Evolutionary conservation across 1,140 invertebrate species (phyloP), one percentile per base, ranked within the genome.

Genomic region (Mizuhopecten yessoensis): DNA sequence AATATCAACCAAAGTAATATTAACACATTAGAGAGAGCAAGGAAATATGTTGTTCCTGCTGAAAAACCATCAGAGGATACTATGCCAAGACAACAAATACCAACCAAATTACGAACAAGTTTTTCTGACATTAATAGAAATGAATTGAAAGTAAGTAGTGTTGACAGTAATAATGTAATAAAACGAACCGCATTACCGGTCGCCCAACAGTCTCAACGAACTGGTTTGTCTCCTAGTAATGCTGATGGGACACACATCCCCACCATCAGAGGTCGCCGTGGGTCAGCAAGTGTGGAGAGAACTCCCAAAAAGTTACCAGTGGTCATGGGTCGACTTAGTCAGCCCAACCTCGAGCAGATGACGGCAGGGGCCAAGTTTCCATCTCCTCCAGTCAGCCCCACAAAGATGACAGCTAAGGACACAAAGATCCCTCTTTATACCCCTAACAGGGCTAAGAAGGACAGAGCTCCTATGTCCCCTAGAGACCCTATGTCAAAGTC

Each of bases 381-480:
- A 0, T 88, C 90, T 17, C 91, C 89, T 87, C 91, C 91, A 87
- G 87, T 89, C 13, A 92, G 89, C 57, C 91, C 91, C 7, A 90
- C 91, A 42, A 88, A 90, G 23, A 88, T 34, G 39, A 90, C 87
- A 57, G 34, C 87, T 34, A 92, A 90, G 34, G 91, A 92, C 88
- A 92, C 91, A 23, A 92, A 92, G 89, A 92, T 92, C 1, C 91
- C 91, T 34, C 42, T 92, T 34, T 92, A 92, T 45, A 88, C 88
- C 34, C 91, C 91, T 15, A 34, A 36, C 34, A n/a, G 57, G 57
- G 57, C n/a, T n/a, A 92, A 87, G 75, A 90, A 90, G 91, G 89
- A 92, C 11, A 90, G 88, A 87, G 90, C 42, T 39, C 49, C 34
- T n/a, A 92, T 90, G 49, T 86, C 89, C 33, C 49, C 88, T 0